Base-by-base conservation (phyloP, 2,113 vertebrate species). In the Zapus hudsonius region DNA sequence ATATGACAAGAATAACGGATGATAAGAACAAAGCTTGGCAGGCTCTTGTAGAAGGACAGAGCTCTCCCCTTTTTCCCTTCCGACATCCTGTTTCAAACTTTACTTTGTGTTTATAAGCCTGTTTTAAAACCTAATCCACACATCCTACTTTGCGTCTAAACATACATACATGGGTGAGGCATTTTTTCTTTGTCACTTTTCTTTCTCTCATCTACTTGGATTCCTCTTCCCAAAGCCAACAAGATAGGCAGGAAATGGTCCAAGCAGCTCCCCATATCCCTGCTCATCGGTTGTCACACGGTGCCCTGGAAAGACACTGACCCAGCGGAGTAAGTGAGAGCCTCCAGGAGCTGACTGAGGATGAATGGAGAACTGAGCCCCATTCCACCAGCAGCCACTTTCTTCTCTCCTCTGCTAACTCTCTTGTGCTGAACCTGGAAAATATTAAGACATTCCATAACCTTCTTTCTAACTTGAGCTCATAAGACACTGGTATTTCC, bases 401-500 rank as follows among this genome's bases (percentile, higher is more conserved):
- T 70, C 23, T n/a, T 57, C 61, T 88, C 15, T 81, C 15, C 13
- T 81, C 61, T 78, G 38, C 64, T 27, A n/a, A 36, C 36, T n/a
- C 1, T 55, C 59, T 90, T 66, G 20, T 23, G 31, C 23, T 47
- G 27, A 91, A 86, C n/a, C 72, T n/a, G 84, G 36, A 69, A 67
- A 87, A 55, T n/a, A 36, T 42, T 59, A 70, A 86, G 75, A 16
- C 57, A 15, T 33, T 82, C 33, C 29, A 33, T 33, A 85, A n/a
- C 61, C 42, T 29, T 59, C n/a, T 83, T 74, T 75, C 59, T 81
- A 79, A 79, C 13, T 38, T 2, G 0, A 10, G 2, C 57, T 92
- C 47, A 31, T 67, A 29, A 89, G 36, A 67, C 27, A 1, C 13
- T 73, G 33, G 36, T 81, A 72, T 84, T 95, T 96, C 75, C 80